Evolutionary conservation across 2,888 invertebrate species (phyloP).

Genomic region (Dascillus cervinus): DNA sequence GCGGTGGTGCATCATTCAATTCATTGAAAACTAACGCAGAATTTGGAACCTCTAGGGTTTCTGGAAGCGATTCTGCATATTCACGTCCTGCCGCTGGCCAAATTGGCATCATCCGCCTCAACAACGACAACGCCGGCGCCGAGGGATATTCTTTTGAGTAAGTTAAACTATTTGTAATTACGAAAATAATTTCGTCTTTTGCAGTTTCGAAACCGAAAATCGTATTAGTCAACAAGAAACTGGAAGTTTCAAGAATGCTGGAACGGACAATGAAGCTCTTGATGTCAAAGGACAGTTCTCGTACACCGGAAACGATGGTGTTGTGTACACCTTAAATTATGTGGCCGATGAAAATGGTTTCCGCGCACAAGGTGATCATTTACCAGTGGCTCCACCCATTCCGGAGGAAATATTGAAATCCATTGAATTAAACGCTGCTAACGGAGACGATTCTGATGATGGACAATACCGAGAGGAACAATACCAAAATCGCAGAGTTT

Average conservation of each 20-base stretch:
- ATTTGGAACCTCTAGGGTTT: too few species aligned
- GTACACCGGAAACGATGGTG: slow-evolving; percentile 46
- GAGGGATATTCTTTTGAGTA: slow-evolving; percentile 44
- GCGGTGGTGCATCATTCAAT: too few species aligned
- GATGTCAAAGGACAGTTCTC: slow-evolving; percentile 45
- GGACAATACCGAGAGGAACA: slow-evolving; percentile 14
- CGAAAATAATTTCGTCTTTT: slow-evolving; percentile 21
- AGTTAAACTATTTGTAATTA: slow-evolving; percentile 28
- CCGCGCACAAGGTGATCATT: slow-evolving; percentile 46
- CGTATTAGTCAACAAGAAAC: slow-evolving; percentile 67
- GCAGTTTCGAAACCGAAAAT: slow-evolving; percentile 67
- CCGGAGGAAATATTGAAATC: slow-evolving; percentile 51
- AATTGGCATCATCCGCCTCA: slow-evolving; percentile 39
- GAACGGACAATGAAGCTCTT: slow-evolving; percentile 52
- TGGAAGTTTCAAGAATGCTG: slow-evolving; percentile 63
- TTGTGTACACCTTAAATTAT: slow-evolving; percentile 43
- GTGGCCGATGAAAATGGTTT: too few species aligned
- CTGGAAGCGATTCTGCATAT: too few species aligned
- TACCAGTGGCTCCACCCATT: slow-evolving; percentile 53
- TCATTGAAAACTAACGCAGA: too few species aligned
- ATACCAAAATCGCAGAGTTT: too few species aligned
- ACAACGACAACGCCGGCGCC: slow-evolving; percentile 42
- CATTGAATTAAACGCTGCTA: slow-evolving; percentile 41
- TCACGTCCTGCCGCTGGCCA: too few species aligned
- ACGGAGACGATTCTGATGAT: slow-evolving; percentile 16